phyloP scores from a whole-genome alignment of 2,113 vertebrate species.

The Catagonus wagneri region DNA sequence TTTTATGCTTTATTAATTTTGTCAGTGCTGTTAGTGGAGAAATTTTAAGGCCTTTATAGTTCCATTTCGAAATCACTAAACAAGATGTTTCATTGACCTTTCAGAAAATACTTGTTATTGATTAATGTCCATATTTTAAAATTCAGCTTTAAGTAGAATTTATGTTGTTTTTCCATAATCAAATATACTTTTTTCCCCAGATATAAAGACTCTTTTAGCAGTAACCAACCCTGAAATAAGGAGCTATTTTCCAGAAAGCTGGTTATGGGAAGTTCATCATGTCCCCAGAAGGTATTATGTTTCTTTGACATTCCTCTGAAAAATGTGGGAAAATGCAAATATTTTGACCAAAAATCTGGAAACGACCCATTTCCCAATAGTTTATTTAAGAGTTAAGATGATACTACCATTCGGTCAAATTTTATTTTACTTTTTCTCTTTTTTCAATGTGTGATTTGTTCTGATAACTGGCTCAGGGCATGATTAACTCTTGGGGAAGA shows the following conservation, averaged over 20 bases:
- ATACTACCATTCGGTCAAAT: slow-evolving; percentile 4
- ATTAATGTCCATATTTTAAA: slow-evolving; percentile 50
- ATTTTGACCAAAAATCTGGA: slow-evolving; percentile 39
- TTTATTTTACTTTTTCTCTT: slow-evolving; percentile 32
- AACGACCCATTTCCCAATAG: slow-evolving; percentile 20
- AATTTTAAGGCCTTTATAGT: neutral
- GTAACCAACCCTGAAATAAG: slow-evolving; percentile 88
- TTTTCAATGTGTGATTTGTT: neutral
- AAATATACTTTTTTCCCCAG: slow-evolving; percentile 80
- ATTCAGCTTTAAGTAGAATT: slow-evolving; percentile 39
- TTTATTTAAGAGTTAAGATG: slow-evolving; percentile 45
- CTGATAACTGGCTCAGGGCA: neutral
- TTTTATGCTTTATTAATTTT: slow-evolving; percentile 37
- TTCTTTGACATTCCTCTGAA: slow-evolving; percentile 31
- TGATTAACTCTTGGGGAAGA: neutral
- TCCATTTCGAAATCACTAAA: slow-evolving; percentile 39
- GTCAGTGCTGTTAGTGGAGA: neutral
- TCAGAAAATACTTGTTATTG: slow-evolving; percentile 25
- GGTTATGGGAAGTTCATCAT: slow-evolving; percentile 95
- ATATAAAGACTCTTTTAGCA: slow-evolving; percentile 85
- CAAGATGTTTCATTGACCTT: slow-evolving; percentile 44
- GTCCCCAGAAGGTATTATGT: slow-evolving; percentile 83
- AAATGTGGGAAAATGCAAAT: slow-evolving; percentile 46
- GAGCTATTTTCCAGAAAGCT: slow-evolving; percentile 97
- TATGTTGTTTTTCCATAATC: slow-evolving; percentile 41